These are phyloP conservation scores for Caenorhabditis angaria DNA, from an alignment of 2,888 invertebrate genomes.

Conservation along the genomic window DNA sequence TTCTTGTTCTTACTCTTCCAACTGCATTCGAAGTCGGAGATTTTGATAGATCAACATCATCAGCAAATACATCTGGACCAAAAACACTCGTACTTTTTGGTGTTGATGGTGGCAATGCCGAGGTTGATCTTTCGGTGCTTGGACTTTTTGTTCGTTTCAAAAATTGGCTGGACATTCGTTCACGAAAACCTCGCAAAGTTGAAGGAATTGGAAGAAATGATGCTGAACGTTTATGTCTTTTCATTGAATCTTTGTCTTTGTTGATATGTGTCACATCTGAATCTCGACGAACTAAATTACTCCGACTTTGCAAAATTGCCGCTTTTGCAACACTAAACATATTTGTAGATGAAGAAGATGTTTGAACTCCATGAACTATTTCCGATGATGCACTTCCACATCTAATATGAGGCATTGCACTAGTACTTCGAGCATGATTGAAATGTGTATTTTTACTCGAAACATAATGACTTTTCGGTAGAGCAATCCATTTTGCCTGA, in stretches of 20 bases:
- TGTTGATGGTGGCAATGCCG: conserved; percentile 10
- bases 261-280: conserved; percentile 35
- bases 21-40: background rate
- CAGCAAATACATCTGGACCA: conserved; percentile 9
- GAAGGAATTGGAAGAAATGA: conserved; percentile 29
- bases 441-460: conserved; percentile 12
- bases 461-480: conserved; percentile 32
- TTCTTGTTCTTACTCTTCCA: background rate
- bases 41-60: background rate
- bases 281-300: conserved; percentile 16
- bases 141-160: conserved; percentile 35
- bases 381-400: conserved; percentile 5
- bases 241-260: background rate
- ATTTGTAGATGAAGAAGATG: background rate
- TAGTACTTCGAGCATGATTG: conserved; percentile 18
- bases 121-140: conserved; percentile 23
- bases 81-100: background rate
- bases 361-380: background rate
- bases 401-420: conserved; percentile 32
- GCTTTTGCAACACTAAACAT: background rate
- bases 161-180: conserved; percentile 26
- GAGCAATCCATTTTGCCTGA: conserved; percentile 34
- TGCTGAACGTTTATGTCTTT: conserved; percentile 20
- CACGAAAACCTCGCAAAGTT: conserved; percentile 24
- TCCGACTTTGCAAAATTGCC: background rate